Percentiles rank a stretch among this genome's conserved stretches.
These are phyloP conservation scores for Leptinotarsa juncta DNA, from an alignment of 2,888 invertebrate genomes.

Conservation along the genomic window DNA sequence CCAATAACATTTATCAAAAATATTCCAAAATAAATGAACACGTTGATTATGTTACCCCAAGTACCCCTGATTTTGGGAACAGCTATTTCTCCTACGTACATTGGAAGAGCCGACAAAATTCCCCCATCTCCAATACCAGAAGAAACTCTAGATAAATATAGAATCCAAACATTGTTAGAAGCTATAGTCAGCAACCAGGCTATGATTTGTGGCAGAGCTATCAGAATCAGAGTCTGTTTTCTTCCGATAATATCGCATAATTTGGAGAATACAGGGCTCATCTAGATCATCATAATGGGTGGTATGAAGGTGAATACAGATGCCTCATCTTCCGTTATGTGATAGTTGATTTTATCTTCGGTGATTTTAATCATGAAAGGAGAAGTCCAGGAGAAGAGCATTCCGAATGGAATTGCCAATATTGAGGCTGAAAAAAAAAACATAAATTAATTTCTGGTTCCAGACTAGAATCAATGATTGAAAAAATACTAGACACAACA, in stretches of 20 bases:
- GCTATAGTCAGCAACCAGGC: slow-evolving; percentile 49
- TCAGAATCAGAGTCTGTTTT: slow-evolving; percentile 52
- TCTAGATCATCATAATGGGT: slow-evolving; percentile 48
- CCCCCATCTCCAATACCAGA: slow-evolving; percentile 54
- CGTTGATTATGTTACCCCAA: slow-evolving; percentile 56
- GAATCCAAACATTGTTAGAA: slow-evolving; percentile 51
- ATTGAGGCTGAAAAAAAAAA: slow-evolving; percentile 16
- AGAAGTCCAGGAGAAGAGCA: slow-evolving; percentile 43
- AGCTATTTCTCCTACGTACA: slow-evolving; percentile 57
- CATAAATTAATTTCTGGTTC: too few relatives aligned
- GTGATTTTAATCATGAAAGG: slow-evolving; percentile 59
- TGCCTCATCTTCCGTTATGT: slow-evolving; percentile 58
- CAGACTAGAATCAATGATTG: too few relatives aligned
- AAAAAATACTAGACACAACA: too few relatives aligned
- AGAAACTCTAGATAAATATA: slow-evolving; percentile 55
- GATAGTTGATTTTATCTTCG: slow-evolving; percentile 52
- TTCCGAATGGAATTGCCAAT: slow-evolving; percentile 17
- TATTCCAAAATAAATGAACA: slow-evolving; percentile 52
- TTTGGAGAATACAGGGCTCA: slow-evolving; percentile 49
- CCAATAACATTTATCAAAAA: slow-evolving; percentile 67
- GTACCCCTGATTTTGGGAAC: slow-evolving; percentile 56
- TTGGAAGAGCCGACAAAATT: slow-evolving; percentile 51
- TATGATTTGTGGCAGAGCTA: slow-evolving; percentile 52
- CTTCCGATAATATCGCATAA: slow-evolving; percentile 55
- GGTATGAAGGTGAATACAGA: slow-evolving; percentile 59